phyloP scores from a whole-genome alignment of 64 coral and sea anemone genomes.

The Stichodactyla helianthus region DNA sequence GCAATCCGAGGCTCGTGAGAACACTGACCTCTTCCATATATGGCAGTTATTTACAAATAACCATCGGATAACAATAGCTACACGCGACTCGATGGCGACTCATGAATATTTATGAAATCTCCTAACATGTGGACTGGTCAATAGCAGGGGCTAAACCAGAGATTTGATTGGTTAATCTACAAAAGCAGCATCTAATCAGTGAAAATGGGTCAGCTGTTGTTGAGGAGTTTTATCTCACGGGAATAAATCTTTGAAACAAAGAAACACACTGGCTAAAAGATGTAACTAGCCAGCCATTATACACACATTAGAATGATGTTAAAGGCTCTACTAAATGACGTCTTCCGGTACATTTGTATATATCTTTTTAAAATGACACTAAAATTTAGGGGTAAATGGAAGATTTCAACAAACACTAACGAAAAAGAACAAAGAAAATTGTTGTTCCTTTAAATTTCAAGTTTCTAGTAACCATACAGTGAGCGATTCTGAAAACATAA shows the following conservation, averaged over 20 bases:
- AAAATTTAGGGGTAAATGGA: neutral
- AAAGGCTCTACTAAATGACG: neutral
- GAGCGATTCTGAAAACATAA: neutral
- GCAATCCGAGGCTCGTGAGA: constrained; percentile 99
- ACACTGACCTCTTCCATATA: constrained; percentile 93
- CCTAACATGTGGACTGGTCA: constrained; percentile 27
- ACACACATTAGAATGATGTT: neutral
- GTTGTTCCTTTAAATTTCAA: neutral
- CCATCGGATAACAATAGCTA: constrained; percentile 63
- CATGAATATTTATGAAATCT: constrained; percentile 31
- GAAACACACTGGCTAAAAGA: constrained; percentile 5
- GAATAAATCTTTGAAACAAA: constrained; percentile 9
- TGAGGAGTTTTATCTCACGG: constrained; percentile 4
- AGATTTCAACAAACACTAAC: neutral
- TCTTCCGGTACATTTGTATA: neutral
- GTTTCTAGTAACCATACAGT: neutral
- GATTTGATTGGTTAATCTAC: neutral
- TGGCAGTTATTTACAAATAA: constrained; percentile 86
- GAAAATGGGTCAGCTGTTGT: constrained; percentile 11
- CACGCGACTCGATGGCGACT: constrained; percentile 84
- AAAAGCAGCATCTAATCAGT: neutral
- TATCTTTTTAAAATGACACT: neutral
- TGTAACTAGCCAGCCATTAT: neutral
- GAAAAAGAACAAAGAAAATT: neutral
- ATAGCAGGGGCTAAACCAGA: neutral